Conservation (phyloP, 1,140 invertebrate genomes). For the Gryllus bimaculatus region DNA sequence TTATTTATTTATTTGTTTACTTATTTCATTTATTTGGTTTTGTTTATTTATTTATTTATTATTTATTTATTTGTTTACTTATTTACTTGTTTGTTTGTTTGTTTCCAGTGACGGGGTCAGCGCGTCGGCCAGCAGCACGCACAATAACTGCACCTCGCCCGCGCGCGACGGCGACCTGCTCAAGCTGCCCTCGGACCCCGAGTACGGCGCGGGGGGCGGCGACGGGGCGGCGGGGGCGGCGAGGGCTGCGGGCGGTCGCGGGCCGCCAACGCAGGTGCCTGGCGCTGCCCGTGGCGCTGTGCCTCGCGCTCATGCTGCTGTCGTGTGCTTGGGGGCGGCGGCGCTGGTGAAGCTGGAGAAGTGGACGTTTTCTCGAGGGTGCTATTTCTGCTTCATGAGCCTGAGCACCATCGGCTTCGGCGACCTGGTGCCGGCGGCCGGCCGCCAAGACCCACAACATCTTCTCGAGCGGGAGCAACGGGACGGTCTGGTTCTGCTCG, state of each 20-base stretch:
- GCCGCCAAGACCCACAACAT: conserved; percentile 28
- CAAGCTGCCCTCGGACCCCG: conserved; percentile 43
- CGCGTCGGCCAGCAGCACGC: conserved; percentile 38
- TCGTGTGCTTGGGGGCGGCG: conserved; percentile 79
- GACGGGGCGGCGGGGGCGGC: conserved; percentile 19
- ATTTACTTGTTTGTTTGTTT: too few species aligned
- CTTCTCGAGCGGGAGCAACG: conserved; percentile 28
- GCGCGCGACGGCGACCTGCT: conserved; percentile 42
- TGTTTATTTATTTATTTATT: too few species aligned
- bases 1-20: too few species aligned
- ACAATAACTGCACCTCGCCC: conserved; percentile 45
- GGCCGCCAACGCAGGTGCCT: conserved; percentile 41
- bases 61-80: too few species aligned
- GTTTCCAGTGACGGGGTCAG: too few species aligned
- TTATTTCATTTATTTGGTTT: too few species aligned
- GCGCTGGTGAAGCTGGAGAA: conserved; percentile 74
- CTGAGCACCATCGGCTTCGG: conserved; percentile 88
- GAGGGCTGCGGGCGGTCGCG: conserved; percentile 12
- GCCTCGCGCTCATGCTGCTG: conserved; percentile 66
- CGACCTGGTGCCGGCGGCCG: conserved; percentile 72
- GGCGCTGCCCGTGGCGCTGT: conserved; percentile 63
- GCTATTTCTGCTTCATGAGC: conserved; percentile 91
- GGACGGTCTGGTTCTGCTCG: conserved; percentile 81
- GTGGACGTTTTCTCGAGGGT: conserved; percentile 81
- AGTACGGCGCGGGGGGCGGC: conserved; percentile 17